Percentiles rank a stretch among this genome's conserved stretches.
Conservation (phyloP, 2,888 invertebrate species). For the Protophormia terraenovae region DNA sequence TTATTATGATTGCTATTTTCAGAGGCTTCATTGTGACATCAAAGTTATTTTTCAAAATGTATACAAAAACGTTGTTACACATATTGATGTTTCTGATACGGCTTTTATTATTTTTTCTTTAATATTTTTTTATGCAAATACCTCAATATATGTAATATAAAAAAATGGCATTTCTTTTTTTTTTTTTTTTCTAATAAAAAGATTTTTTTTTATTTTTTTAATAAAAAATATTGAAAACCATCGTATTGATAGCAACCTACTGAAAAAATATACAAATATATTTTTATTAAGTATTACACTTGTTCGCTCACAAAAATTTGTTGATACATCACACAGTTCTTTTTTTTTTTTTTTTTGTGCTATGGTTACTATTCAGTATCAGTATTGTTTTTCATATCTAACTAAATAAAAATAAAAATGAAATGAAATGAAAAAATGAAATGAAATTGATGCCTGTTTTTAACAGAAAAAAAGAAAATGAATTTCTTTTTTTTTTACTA, state of each 20-base stretch:
- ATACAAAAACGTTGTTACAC: background rate
- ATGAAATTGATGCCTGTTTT: too few relatives aligned
- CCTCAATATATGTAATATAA: too few relatives aligned
- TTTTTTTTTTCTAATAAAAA: background rate
- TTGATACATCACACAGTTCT: constrained; percentile 26
- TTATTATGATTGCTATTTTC: background rate
- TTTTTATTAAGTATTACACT: too few relatives aligned
- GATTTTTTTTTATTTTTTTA: background rate
- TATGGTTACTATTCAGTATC: constrained; percentile 1
- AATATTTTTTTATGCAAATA: constrained; percentile 8
- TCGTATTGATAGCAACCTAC: background rate
- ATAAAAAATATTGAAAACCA: background rate
- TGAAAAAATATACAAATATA: constrained; percentile 7
- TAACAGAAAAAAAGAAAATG: background rate
- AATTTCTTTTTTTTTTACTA: background rate
- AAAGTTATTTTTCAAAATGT: constrained; percentile 27
- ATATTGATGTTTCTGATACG: too few relatives aligned
- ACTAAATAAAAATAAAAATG: too few relatives aligned
- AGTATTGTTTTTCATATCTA: constrained; percentile 6
- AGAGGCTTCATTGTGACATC: constrained; percentile 27
- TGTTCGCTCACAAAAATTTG: background rate
- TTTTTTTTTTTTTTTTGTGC: background rate
- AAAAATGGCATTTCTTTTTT: background rate
- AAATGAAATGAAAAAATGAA: too few relatives aligned
- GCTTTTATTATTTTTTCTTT: background rate